phyloP scores from a whole-genome alignment of 2,888 invertebrate genomes.

The Scaptomyza parva region DNA sequence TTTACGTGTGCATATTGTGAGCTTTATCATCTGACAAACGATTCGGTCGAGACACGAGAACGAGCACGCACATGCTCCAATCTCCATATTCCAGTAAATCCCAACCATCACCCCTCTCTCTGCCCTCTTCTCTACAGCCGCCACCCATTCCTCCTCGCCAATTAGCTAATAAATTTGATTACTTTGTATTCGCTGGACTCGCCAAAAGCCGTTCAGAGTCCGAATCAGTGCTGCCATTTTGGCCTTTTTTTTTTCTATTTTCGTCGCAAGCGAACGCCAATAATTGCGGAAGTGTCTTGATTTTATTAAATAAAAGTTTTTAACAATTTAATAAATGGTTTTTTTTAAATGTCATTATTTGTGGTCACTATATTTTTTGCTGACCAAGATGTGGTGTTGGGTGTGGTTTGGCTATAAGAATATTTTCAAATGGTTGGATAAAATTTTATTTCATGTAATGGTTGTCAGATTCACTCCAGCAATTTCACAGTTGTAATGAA shows the following conservation, averaged over 20 bases:
- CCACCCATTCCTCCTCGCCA: slow-evolving; percentile 11
- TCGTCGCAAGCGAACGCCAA: background rate
- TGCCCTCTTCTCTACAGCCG: background rate
- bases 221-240: slow-evolving; percentile 9
- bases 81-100: slow-evolving; percentile 38
- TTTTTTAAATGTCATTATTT: too few relatives aligned
- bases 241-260: slow-evolving; percentile 10
- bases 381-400: slow-evolving; percentile 12
- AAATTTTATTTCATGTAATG: slow-evolving; percentile 23
- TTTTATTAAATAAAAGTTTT: background rate
- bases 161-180: slow-evolving; percentile 57
- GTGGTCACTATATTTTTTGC: too few relatives aligned
- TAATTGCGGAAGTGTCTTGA: slow-evolving; percentile 1
- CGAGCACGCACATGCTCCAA: slow-evolving; percentile 61
- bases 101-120: background rate
- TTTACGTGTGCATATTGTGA: slow-evolving; percentile 53
- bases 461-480: slow-evolving; percentile 42
- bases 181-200: slow-evolving; percentile 39
- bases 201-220: slow-evolving; percentile 7
- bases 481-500: slow-evolving; percentile 61
- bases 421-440: background rate
- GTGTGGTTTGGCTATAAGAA: slow-evolving; percentile 7
- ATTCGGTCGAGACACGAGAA: slow-evolving; percentile 55
- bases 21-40: slow-evolving; percentile 66
- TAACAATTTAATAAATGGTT: background rate